A percentile compares a stretch with the other conserved stretches of the same genome.
phyloP scores from a whole-genome alignment of 1,140 invertebrate genomes.

The Zaprionus vittiger region DNA sequence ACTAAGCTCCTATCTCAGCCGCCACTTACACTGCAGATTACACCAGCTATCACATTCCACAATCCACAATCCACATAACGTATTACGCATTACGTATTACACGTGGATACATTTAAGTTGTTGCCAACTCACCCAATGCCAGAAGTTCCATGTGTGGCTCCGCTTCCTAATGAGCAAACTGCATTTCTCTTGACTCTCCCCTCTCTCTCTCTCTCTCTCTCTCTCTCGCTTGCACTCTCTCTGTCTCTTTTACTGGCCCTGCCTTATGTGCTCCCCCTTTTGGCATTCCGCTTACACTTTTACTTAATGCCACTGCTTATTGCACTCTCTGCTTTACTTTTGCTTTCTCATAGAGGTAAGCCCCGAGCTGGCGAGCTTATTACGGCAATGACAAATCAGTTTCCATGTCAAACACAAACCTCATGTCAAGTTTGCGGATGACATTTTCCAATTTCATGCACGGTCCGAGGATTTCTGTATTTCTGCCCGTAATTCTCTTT shows the following conservation, averaged over 20 bases:
- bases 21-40: constrained; percentile 33
- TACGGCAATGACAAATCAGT: constrained; percentile 78
- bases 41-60: constrained; percentile 12
- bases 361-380: constrained; percentile 67
- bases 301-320: constrained; percentile 72
- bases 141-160: constrained; percentile 61
- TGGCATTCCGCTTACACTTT: constrained; percentile 48
- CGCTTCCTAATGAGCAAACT: constrained; percentile 70
- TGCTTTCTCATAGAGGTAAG: constrained; percentile 56
- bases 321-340: constrained; percentile 73
- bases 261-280: background rate
- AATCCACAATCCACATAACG: constrained; percentile 11
- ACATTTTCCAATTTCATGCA: constrained; percentile 75
- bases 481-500: constrained; percentile 28
- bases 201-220: background rate
- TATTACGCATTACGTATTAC: constrained; percentile 26
- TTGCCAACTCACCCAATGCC: constrained; percentile 40
- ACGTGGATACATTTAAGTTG: constrained; percentile 42
- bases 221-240: background rate
- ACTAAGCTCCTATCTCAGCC: constrained; percentile 21
- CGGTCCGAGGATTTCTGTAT: constrained; percentile 45
- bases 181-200: constrained; percentile 32
- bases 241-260: background rate
- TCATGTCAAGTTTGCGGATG: constrained; percentile 64
- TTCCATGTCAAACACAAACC: constrained; percentile 75